These are phyloP conservation scores for Pituophis catenifer DNA, from an alignment of 2,113 vertebrate genomes.

Conservation along the genomic window DNA sequence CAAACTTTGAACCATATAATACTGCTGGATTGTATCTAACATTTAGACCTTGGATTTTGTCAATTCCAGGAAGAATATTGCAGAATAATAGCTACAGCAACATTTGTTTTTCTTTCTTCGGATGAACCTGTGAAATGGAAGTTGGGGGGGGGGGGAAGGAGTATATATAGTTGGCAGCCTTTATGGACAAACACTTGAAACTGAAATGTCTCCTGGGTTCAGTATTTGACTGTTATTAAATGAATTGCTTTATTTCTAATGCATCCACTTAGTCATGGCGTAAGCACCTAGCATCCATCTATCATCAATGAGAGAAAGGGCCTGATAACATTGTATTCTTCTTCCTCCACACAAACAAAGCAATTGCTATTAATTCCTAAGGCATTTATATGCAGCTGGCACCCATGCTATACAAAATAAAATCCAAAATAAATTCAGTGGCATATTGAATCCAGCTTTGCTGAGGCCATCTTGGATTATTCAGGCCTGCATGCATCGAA, in stretches of 20 bases:
- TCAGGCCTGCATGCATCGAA: background rate
- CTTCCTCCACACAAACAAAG: background rate
- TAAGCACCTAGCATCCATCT: background rate
- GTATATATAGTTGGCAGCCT: background rate
- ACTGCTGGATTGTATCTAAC: conserved; percentile 36
- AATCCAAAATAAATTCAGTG: conserved; percentile 34
- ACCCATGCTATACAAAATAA: conserved; percentile 28
- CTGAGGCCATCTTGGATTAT: conserved; percentile 15
- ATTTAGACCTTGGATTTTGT: background rate
- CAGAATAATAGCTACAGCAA: background rate
- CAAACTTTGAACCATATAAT: background rate
- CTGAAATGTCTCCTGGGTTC: background rate
- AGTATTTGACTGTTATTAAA: background rate
- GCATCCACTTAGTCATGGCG: background rate
- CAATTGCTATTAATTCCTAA: background rate
- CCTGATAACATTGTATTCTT: background rate
- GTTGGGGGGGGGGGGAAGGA: too few species aligned
- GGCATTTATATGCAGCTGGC: background rate
- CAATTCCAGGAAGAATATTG: background rate
- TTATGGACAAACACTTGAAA: background rate
- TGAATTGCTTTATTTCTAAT: conserved; percentile 6
- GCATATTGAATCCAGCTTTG: background rate
- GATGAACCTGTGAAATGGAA: background rate
- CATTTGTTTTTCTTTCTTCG: background rate
- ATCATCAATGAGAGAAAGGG: background rate